Evolutionary conservation across 1,140 invertebrate species (phyloP).

Genomic region (Trichogramma pretiosum): DNA sequence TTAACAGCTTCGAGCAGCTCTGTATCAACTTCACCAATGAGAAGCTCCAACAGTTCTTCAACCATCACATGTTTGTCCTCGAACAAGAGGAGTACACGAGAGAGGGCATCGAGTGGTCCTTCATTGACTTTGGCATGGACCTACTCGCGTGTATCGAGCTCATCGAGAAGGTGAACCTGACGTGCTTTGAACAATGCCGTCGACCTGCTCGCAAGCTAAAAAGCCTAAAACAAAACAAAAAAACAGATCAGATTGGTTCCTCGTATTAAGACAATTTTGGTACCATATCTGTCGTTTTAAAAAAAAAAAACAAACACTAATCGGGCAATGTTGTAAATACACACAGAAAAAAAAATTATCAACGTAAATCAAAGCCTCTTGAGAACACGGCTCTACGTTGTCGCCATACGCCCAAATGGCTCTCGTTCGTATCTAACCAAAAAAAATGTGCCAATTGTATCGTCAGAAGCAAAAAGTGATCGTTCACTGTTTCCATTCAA

Average conservation of each 20-base stretch:
- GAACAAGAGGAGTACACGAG: conserved; percentile 96
- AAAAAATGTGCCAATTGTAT: too few relatives aligned
- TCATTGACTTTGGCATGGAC: conserved; percentile 98
- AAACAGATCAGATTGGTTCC: conserved; percentile 1
- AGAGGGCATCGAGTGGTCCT: conserved; percentile 90
- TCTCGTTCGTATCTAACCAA: too few relatives aligned
- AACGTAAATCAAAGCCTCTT: too few relatives aligned
- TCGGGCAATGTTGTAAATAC: too few relatives aligned
- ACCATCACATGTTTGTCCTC: conserved; percentile 97
- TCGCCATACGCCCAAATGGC: too few relatives aligned
- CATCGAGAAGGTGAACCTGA: conserved; percentile 85
- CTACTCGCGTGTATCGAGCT: conserved; percentile 93
- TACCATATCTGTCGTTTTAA: too few relatives aligned
- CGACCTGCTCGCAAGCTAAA: conserved; percentile 1
- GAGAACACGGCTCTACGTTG: too few relatives aligned
- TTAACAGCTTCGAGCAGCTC: conserved; percentile 97
- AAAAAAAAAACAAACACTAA: too few relatives aligned
- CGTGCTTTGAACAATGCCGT: conserved; percentile 3
- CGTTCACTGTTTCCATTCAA: conserved; percentile 43
- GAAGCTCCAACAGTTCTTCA: conserved; percentile 96
- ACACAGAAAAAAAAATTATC: too few relatives aligned
- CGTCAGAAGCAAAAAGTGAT: too few relatives aligned
- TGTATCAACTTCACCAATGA: conserved; percentile 99
- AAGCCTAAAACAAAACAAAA: too few relatives aligned
- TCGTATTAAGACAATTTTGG: too few relatives aligned